Conservation (phyloP, 2,888 invertebrate genomes). For the Pardosa pseudoannulata region DNA sequence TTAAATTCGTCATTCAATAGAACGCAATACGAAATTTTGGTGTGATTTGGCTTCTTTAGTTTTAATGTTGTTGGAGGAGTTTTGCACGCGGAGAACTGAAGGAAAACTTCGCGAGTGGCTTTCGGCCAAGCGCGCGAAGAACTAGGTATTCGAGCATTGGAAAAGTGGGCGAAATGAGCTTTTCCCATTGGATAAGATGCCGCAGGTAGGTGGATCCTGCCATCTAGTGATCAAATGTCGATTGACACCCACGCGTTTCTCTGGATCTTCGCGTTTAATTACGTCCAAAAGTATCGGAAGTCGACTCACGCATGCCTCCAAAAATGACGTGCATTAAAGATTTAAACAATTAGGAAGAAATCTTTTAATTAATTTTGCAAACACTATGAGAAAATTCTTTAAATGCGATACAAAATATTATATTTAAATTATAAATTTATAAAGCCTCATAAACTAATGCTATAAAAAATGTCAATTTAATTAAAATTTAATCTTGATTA, state of each 20-base stretch:
- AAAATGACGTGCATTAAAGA: no score
- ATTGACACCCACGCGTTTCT: slow-evolving; percentile 12
- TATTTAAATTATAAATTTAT: no score
- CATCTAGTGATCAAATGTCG: slow-evolving; percentile 23
- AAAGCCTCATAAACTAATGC: no score
- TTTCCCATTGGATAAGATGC: slow-evolving; percentile 20
- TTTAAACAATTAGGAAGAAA: no score
- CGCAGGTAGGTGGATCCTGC: slow-evolving; percentile 55
- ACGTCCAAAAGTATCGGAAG: no score
- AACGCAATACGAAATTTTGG: background rate
- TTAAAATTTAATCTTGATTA: no score
- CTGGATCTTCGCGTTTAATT: no score
- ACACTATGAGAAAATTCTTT: no score
- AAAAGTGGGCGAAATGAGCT: slow-evolving; percentile 23
- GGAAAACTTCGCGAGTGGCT: slow-evolving; percentile 12
- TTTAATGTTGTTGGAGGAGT: background rate
- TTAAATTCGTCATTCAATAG: background rate
- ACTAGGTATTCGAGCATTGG: background rate
- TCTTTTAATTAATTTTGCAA: no score
- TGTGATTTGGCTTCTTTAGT: background rate
- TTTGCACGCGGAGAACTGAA: background rate
- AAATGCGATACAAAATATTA: no score
- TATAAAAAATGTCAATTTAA: no score
- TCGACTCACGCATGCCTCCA: no score
- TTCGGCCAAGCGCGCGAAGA: slow-evolving; percentile 8